These are phyloP conservation scores for Etia nguti DNA, from an alignment of 2,113 vertebrate genomes.

Conservation along the genomic window DNA sequence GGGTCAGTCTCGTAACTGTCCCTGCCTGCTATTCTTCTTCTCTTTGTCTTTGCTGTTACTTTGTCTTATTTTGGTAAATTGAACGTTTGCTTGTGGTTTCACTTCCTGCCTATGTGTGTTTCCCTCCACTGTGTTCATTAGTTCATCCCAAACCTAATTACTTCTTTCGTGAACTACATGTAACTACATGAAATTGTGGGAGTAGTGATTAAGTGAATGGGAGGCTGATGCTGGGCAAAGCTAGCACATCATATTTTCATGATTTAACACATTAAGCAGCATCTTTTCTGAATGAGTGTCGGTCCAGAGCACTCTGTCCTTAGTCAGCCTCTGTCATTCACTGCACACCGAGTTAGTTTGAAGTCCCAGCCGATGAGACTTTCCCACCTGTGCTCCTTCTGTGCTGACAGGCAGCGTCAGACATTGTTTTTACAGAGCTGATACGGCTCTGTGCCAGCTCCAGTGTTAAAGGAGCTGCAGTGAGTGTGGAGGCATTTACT, in stretches of 20 bases:
- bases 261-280: background rate
- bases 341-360: background rate
- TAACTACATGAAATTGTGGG: background rate
- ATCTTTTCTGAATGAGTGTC: background rate
- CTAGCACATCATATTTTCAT: background rate
- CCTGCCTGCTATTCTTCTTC: background rate
- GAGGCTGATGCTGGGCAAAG: background rate
- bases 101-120: background rate
- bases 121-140: background rate
- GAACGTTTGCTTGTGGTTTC: background rate
- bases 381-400: background rate
- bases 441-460: background rate
- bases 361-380: background rate
- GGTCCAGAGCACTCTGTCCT: background rate
- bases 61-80: background rate
- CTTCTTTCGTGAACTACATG: background rate
- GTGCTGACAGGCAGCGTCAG: background rate
- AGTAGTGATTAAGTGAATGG: no score
- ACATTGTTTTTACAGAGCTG: background rate
- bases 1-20: fast-evolving
- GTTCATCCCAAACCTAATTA: background rate
- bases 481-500: background rate
- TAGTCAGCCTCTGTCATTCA: background rate
- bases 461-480: background rate
- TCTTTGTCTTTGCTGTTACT: background rate